phyloP scores from a whole-genome alignment of 2,888 invertebrate genomes.

The Xiphydria camelus region DNA sequence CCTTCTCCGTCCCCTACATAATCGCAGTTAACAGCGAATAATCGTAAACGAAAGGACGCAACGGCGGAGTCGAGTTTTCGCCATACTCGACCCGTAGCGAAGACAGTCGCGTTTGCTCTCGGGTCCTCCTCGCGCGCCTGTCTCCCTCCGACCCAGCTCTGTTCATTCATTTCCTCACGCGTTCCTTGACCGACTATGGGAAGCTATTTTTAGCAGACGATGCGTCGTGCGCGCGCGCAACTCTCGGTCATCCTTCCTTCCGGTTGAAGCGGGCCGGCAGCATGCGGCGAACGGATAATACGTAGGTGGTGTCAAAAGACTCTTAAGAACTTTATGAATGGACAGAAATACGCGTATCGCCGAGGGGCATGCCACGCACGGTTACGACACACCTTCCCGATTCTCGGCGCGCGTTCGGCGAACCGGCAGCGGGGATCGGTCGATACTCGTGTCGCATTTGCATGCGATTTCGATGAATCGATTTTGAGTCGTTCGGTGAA shows the following conservation, averaged over 20 bases:
- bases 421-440: too few relatives aligned
- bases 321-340: slow-evolving; percentile 14
- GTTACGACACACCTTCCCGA: slow-evolving; percentile 13
- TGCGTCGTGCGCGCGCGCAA: slow-evolving; percentile 29
- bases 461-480: too few relatives aligned
- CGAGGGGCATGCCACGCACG: slow-evolving; percentile 4
- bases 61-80: too few relatives aligned
- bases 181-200: slow-evolving; percentile 22
- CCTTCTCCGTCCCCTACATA: too few relatives aligned
- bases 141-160: slow-evolving; percentile 2
- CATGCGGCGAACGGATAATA: slow-evolving; percentile 22
- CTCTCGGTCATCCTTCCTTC: slow-evolving; percentile 35
- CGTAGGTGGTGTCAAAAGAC: slow-evolving; percentile 33
- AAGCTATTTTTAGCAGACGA: slow-evolving; percentile 35
- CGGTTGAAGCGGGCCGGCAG: slow-evolving; percentile 28
- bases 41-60: too few relatives aligned
- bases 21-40: too few relatives aligned
- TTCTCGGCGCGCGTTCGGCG: too few relatives aligned
- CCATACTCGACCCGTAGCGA: too few relatives aligned
- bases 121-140: not conserved
- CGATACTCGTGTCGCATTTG: too few relatives aligned
- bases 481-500: too few relatives aligned
- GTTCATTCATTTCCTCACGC: slow-evolving; percentile 35
- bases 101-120: too few relatives aligned
- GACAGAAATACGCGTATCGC: not conserved